Base-by-base conservation (phyloP, 2,888 invertebrate genomes). In the Epsilonema sp. region DNA sequence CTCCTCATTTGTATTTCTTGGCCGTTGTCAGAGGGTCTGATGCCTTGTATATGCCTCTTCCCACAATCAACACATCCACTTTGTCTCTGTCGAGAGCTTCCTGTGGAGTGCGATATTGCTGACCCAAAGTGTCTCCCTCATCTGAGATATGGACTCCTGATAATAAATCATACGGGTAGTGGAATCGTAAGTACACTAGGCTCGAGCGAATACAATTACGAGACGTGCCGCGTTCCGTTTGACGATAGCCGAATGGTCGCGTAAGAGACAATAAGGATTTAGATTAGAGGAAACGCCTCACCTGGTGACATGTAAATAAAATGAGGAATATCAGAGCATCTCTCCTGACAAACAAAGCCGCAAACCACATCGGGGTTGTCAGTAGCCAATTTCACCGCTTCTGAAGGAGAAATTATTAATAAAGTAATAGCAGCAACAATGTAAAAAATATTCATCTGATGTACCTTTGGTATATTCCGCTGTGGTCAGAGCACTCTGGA, bases 21-120 rank as follows among this genome's bases (percentile, higher is more conserved):
- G 82, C 80, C 44, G 78, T 74, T 38, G 68, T 67, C 48, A 73
- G 74, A 25, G 79, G 77, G 62, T 79, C 76, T 4, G 50, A 48
- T 11, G 67, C 61, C 37, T 63, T 53, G 1, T 67, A 64, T 54
- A 97, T 85, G 1, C 87, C 94, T 55, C 94, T 74, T 0, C 94
- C 94, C 1, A 97, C 90, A 11, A 97, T 89, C 25, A 84, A 80
- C 40, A 94, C 72, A 68, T 97, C 97, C 37, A 83, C 86, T 22
- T 84, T 84, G 53, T 77, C 76, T 43, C 79, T 75, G 40, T 76
- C 65, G 3, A 97, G 75, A 3, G 85, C 84, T 55, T 75, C 74
- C 54, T 78, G 76, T 1, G 90, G 90, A 13, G 79, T 77, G 50
- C 79, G 76, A 62, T 90, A 92, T 49, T 79, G 78, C 62, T 92